phyloP scores from a whole-genome alignment of 2,797 vertebrate genomes.

The Hipposideros larvatus region DNA sequence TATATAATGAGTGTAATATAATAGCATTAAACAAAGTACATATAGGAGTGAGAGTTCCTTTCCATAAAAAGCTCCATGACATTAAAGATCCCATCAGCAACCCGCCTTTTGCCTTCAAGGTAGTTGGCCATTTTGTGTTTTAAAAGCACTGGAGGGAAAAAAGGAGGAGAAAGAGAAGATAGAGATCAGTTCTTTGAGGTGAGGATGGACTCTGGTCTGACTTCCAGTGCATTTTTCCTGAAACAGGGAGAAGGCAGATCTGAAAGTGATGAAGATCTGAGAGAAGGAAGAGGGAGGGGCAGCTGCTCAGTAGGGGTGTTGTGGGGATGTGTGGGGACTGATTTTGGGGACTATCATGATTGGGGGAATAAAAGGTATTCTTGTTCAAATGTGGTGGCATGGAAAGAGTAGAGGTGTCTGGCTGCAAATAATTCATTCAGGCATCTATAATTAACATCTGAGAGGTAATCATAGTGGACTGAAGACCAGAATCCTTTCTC shows the following conservation, averaged over 20 bases:
- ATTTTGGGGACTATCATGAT: not conserved
- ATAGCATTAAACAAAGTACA: not conserved
- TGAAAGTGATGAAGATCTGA: not conserved
- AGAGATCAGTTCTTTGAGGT: not conserved
- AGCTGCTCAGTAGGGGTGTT: not conserved
- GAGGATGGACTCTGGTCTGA: not conserved
- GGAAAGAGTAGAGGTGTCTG: not conserved
- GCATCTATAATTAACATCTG: not conserved
- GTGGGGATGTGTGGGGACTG: not conserved
- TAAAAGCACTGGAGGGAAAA: not conserved
- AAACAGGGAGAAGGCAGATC: not conserved
- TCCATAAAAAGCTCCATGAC: not conserved
- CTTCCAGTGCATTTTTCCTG: not conserved
- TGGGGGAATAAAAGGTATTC: not conserved
- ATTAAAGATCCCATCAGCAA: not conserved
- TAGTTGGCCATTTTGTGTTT: not conserved
- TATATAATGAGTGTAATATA: conserved; percentile 39
- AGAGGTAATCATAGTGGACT: not conserved
- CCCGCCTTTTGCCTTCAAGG: not conserved
- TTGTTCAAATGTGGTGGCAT: not conserved
- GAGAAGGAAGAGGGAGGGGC: not conserved
- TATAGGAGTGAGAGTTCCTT: not conserved
- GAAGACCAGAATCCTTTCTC: not conserved
- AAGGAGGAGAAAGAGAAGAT: not conserved
- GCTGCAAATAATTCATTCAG: not conserved